phyloP scores from a whole-genome alignment of 1,140 invertebrate species.

The Microplitis mediator region DNA sequence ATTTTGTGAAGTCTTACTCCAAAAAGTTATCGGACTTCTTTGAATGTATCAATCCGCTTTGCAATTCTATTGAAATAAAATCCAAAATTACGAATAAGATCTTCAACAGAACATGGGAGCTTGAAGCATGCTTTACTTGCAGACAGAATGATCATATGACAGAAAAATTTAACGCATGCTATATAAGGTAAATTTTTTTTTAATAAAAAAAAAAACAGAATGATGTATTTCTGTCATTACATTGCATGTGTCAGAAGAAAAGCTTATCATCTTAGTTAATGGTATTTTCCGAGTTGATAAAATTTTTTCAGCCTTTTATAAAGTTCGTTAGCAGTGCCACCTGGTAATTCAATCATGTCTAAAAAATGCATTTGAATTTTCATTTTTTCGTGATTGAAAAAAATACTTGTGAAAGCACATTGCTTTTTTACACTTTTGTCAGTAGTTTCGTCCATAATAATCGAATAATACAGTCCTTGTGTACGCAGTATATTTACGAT shows the following conservation, averaged over 20 bases:
- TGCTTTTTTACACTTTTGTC: slow-evolving; percentile 31
- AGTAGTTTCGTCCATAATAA: slow-evolving; percentile 33
- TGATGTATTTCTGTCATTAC: slow-evolving; percentile 47
- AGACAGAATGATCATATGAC: slow-evolving; percentile 45
- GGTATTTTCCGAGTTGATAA: slow-evolving; percentile 34
- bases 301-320: slow-evolving; percentile 26
- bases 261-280: slow-evolving; percentile 43
- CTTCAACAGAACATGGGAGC: slow-evolving; percentile 38
- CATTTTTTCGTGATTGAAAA: slow-evolving; percentile 25
- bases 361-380: slow-evolving; percentile 18
- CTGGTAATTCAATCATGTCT: slow-evolving; percentile 34
- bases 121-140: slow-evolving; percentile 46
- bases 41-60: slow-evolving; percentile 38
- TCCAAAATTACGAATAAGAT: slow-evolving; percentile 35
- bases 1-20: slow-evolving; percentile 48
- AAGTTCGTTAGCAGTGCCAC: slow-evolving; percentile 29
- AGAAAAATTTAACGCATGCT: slow-evolving; percentile 46
- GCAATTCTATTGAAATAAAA: slow-evolving; percentile 48
- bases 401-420: slow-evolving; percentile 30
- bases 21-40: slow-evolving; percentile 51
- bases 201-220: slow-evolving; percentile 42
- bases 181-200: slow-evolving; percentile 38
- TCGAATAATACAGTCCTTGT: neutral
- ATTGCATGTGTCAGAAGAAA: slow-evolving; percentile 48
- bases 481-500: too few relatives aligned